Evolutionary conservation across 2,113 vertebrate species (phyloP).

Genomic region (Chionomys nivalis): DNA sequence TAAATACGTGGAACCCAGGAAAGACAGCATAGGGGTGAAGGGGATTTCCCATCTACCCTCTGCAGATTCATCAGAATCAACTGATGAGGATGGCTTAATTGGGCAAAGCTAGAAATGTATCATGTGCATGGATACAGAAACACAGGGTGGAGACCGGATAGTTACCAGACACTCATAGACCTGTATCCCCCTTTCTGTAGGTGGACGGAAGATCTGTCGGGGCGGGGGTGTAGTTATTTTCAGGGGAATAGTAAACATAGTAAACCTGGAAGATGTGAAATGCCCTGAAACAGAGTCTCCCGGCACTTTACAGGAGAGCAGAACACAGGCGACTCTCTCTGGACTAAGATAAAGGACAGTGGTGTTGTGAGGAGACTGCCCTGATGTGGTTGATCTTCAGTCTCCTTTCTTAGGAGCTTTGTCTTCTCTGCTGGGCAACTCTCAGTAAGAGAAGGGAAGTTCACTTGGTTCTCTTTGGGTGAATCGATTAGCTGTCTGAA

Average conservation of each 20-base stretch:
- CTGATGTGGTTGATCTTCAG: neutral
- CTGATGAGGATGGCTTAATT: neutral
- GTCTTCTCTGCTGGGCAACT: neutral
- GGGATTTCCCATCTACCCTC: neutral
- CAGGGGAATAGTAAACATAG: no score
- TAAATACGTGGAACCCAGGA: neutral
- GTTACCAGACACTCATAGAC: neutral
- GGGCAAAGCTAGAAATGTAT: neutral
- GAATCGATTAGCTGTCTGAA: neutral
- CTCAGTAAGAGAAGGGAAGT: neutral
- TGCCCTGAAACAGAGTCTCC: neutral
- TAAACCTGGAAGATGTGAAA: neutral
- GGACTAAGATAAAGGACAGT: neutral
- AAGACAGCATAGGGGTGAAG: neutral
- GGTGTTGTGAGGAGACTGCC: neutral
- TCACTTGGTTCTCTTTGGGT: neutral
- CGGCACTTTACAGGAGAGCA: neutral
- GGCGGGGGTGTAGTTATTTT: neutral
- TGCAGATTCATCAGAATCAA: neutral
- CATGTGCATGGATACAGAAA: neutral
- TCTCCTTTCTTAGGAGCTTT: neutral
- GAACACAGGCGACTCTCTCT: neutral
- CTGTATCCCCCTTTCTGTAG: neutral
- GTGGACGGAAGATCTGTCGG: neutral
- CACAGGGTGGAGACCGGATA: neutral